Percentiles rank a stretch among this genome's conserved stretches.
These are phyloP conservation scores for Pterostichus niger DNA, from an alignment of 2,888 invertebrate species.

Conservation along the genomic window DNA sequence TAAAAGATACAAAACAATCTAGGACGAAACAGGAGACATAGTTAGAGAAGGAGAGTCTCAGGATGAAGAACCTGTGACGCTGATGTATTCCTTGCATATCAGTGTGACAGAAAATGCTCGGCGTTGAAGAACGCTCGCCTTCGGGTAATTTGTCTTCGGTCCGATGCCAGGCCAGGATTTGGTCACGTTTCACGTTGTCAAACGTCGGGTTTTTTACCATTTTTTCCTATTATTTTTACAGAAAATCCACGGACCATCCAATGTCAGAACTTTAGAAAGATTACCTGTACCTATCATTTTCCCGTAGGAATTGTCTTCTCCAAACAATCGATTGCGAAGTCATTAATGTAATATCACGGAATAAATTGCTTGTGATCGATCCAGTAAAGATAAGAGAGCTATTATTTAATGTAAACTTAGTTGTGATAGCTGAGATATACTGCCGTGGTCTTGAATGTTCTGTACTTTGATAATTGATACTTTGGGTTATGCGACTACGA, in stretches of 20 bases:
- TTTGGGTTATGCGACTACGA: no score
- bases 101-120: slow-evolving; percentile 49
- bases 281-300: slow-evolving; percentile 16
- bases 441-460: no score
- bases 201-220: slow-evolving; percentile 45
- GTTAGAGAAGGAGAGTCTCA: not conserved
- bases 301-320: not conserved
- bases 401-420: not conserved
- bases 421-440: no score
- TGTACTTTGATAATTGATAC: no score
- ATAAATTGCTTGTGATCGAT: slow-evolving; percentile 41
- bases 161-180: slow-evolving; percentile 41
- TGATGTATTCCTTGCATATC: slow-evolving; percentile 57
- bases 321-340: slow-evolving; percentile 12
- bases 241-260: not conserved
- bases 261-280: slow-evolving; percentile 30
- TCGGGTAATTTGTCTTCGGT: slow-evolving; percentile 50
- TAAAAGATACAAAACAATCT: no score
- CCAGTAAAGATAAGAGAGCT: slow-evolving; percentile 24
- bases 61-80: slow-evolving; percentile 33
- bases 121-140: slow-evolving; percentile 50
- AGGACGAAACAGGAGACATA: no score
- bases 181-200: slow-evolving; percentile 54
- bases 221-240: slow-evolving; percentile 46
- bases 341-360: slow-evolving; percentile 43